Evolutionary conservation across 1,140 invertebrate species (phyloP).

Genomic region (Nebria ingens): DNA sequence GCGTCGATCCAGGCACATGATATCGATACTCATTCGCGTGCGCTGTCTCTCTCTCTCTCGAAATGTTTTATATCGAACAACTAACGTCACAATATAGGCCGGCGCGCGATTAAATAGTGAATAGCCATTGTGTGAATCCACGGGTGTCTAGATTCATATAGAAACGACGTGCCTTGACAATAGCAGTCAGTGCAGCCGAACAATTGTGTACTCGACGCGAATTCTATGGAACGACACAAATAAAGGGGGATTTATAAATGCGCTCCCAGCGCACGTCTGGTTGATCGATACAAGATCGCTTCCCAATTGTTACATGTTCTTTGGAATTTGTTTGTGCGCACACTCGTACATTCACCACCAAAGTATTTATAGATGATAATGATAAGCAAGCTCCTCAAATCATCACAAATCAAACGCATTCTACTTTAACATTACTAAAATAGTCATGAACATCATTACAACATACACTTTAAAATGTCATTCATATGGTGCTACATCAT

Average conservation of each 20-base stretch:
- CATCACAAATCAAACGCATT: too few species aligned
- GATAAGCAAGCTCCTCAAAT: too few species aligned
- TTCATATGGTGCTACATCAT: too few species aligned
- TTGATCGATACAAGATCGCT: conserved; percentile 8
- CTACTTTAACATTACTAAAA: too few species aligned
- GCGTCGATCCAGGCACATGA: background rate
- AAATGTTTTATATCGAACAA: conserved; percentile 21
- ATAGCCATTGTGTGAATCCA: conserved; percentile 24
- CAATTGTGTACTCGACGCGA: conserved; percentile 18
- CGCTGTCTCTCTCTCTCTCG: background rate
- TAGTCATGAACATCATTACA: too few species aligned
- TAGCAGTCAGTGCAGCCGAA: conserved; percentile 19
- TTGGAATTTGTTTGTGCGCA: conserved; percentile 8
- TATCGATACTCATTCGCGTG: background rate
- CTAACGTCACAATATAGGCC: conserved; percentile 21
- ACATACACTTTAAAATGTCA: too few species aligned
- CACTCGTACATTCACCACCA: background rate
- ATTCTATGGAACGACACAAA: conserved; percentile 8
- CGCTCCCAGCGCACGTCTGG: background rate
- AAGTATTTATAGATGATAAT: too few species aligned
- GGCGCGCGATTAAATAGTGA: conserved; percentile 23
- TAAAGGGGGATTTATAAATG: conserved; percentile 9
- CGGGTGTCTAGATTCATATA: conserved; percentile 25
- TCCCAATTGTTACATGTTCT: conserved; percentile 8
- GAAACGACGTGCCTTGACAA: conserved; percentile 23